phyloP scores from a whole-genome alignment of 1,140 invertebrate genomes.

The Pogonomyrmex barbatus region DNA sequence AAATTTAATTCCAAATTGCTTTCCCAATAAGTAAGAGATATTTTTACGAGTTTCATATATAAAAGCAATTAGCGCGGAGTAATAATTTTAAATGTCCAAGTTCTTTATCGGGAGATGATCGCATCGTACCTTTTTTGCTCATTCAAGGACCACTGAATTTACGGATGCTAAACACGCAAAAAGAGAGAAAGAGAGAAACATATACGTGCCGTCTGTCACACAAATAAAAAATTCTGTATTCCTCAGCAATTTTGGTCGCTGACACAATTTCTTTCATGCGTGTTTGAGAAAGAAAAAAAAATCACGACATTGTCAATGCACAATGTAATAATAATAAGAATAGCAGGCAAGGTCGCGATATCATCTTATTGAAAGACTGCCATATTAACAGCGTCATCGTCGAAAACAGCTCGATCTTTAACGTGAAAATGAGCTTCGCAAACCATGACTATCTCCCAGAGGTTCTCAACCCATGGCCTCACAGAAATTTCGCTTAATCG shows the following conservation, averaged over 20 bases:
- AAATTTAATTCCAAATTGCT: not conserved
- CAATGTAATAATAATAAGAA: conserved; percentile 1
- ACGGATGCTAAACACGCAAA: not conserved
- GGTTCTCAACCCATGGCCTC: not conserved
- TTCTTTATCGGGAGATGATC: not conserved
- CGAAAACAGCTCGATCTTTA: not conserved
- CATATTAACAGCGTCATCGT: not conserved
- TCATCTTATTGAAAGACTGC: not conserved
- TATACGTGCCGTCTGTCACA: conserved; percentile 3
- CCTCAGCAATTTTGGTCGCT: conserved; percentile 15
- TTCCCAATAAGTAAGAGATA: not conserved
- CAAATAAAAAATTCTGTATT: not conserved
- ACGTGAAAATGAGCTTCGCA: not conserved
- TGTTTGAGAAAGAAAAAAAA: not conserved
- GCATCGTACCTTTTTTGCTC: conserved; percentile 18
- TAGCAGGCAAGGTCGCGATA: not conserved
- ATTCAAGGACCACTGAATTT: conserved; percentile 11
- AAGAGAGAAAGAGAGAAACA: not conserved
- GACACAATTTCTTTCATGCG: conserved; percentile 23
- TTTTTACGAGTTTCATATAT: not conserved
- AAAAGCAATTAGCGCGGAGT: not conserved
- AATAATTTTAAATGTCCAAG: conserved; percentile 3
- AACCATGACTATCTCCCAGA: not conserved
- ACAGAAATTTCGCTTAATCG: not conserved
- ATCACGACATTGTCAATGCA: too few relatives aligned